A percentile compares a stretch with the other conserved stretches of the same genome.
Conservation (phyloP, 2,113 vertebrate genomes). For the Oreocharis arfaki region DNA sequence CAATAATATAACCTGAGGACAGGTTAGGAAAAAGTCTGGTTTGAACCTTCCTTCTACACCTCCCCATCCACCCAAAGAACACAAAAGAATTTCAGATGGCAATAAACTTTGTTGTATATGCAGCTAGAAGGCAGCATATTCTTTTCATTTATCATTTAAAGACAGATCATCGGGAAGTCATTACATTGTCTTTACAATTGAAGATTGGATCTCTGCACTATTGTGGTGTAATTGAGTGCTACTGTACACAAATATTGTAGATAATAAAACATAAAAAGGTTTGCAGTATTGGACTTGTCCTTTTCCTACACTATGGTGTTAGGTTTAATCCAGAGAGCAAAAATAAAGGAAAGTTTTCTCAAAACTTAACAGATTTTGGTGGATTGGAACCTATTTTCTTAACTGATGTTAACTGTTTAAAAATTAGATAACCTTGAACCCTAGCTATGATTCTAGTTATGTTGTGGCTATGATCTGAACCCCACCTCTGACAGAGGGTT, state of each 20-base stretch:
- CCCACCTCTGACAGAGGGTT: not conserved
- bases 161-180: conserved; percentile 86
- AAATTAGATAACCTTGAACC: not conserved
- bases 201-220: conserved; percentile 76
- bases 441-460: not conserved
- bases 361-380: not conserved
- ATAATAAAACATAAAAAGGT: conserved; percentile 72
- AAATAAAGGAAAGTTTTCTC: not conserved
- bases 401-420: not conserved
- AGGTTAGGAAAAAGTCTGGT: not conserved
- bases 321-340: not conserved
- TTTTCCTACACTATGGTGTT: not conserved
- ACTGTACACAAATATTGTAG: conserved; percentile 74
- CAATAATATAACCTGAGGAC: not conserved
- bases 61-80: not conserved
- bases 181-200: conserved; percentile 80
- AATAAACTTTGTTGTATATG: conserved; percentile 47
- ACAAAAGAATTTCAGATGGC: conserved; percentile 37
- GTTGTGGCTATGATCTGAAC: not conserved
- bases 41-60: not conserved
- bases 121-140: conserved; percentile 72
- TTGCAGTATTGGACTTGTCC: conserved; percentile 5
- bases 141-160: conserved; percentile 87
- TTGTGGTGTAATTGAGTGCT: conserved; percentile 78
- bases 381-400: not conserved